Evolutionary conservation across 2,113 vertebrate species (phyloP).

Genomic region (Noturus placidus): DNA sequence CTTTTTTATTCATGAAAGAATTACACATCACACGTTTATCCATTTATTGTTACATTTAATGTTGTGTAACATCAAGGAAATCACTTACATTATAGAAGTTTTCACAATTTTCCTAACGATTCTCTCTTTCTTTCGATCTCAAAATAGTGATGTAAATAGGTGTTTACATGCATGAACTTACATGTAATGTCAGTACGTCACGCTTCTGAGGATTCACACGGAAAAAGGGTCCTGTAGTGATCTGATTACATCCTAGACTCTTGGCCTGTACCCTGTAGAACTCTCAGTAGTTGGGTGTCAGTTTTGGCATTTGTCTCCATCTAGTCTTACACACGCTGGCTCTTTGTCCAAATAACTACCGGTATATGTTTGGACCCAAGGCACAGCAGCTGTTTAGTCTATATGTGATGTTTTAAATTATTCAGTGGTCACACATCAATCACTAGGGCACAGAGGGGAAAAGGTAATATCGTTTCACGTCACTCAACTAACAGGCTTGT

Average conservation of each 20-base stretch:
- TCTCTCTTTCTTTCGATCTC: too few relatives aligned
- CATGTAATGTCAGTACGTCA: neutral
- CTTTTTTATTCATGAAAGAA: neutral
- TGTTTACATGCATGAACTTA: neutral
- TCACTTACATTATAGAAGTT: neutral
- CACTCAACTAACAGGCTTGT: neutral
- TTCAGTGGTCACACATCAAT: constrained; percentile 33
- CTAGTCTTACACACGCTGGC: neutral
- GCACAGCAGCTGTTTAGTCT: constrained; percentile 30
- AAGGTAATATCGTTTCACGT: neutral
- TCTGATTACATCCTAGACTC: neutral
- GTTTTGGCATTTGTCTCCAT: neutral
- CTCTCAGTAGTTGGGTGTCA: neutral
- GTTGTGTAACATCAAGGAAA: neutral
- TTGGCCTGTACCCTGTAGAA: neutral
- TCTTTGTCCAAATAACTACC: neutral
- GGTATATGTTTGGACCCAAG: constrained; percentile 22
- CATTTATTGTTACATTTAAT: neutral
- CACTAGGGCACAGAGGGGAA: neutral
- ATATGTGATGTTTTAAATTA: constrained; percentile 9
- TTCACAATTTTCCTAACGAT: neutral
- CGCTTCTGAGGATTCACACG: neutral
- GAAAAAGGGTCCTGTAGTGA: neutral
- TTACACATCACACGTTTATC: neutral
- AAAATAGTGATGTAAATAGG: neutral